These are phyloP conservation scores for Sisyra terminalis DNA, from an alignment of 2,888 invertebrate species.

Conservation along the genomic window DNA sequence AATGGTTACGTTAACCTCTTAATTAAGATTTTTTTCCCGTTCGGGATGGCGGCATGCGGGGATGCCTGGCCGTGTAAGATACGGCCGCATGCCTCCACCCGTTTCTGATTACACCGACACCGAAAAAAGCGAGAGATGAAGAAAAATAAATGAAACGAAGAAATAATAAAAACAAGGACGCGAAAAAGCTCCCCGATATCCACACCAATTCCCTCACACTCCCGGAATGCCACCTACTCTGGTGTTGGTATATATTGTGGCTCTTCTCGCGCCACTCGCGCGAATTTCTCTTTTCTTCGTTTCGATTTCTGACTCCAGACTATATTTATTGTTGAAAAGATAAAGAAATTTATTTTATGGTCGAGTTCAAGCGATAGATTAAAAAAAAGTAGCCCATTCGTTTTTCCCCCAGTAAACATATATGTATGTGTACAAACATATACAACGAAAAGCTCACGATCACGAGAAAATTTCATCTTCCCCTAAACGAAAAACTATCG, in stretches of 20 bases:
- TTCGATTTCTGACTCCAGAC: conserved; percentile 9
- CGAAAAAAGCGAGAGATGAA: neutral
- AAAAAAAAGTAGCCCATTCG: conserved; percentile 4
- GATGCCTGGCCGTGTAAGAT: neutral
- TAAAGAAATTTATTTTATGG: conserved; percentile 9
- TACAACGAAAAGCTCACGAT: no score
- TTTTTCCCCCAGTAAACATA: neutral
- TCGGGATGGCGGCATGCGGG: neutral
- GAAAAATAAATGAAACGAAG: conserved; percentile 1
- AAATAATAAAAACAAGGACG: neutral
- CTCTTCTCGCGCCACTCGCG: neutral
- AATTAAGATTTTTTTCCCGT: neutral
- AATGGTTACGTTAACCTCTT: neutral
- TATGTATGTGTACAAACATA: no score
- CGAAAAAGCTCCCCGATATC: neutral
- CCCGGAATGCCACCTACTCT: no score
- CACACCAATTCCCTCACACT: no score
- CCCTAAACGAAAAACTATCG: no score
- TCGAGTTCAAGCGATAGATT: conserved; percentile 6
- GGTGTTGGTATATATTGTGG: no score
- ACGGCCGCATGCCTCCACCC: no score
- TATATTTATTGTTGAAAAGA: conserved; percentile 9
- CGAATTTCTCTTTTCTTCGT: neutral
- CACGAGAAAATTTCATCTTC: no score
- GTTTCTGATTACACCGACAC: no score